Percentiles rank a stretch among this genome's conserved stretches.
Conservation (phyloP, 1,140 invertebrate species). For the Bombyx mandarina region DNA sequence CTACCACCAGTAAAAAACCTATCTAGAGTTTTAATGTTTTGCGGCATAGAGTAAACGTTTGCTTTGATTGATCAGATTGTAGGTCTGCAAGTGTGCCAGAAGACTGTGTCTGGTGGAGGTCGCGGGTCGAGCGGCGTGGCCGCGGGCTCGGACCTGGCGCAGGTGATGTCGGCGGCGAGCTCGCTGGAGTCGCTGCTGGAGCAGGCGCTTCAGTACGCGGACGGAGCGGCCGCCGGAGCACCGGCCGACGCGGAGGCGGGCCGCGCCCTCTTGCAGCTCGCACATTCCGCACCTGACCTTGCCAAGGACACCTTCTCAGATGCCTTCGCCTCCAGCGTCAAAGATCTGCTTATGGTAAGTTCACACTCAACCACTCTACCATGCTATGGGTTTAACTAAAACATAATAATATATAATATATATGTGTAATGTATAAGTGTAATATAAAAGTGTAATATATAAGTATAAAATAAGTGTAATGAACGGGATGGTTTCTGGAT, state of each 20-base stretch:
- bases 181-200: constrained; percentile 85
- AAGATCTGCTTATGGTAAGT: constrained; percentile 83
- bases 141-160: constrained; percentile 87
- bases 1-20: no score
- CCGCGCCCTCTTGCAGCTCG: constrained; percentile 88
- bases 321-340: constrained; percentile 96
- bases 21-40: no score
- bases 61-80: constrained; percentile 63
- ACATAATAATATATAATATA: no score
- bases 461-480: no score
- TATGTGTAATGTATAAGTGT: no score
- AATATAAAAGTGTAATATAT: no score
- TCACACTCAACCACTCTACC: neutral
- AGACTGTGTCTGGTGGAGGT: constrained; percentile 76
- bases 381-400: no score
- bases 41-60: neutral
- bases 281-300: constrained; percentile 92
- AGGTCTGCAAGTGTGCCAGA: constrained; percentile 83
- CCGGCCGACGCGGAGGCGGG: constrained; percentile 86
- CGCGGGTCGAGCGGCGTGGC: constrained; percentile 76
- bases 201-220: constrained; percentile 82
- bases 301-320: constrained; percentile 91
- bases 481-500: no score
- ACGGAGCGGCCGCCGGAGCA: constrained; percentile 85
- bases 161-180: constrained; percentile 85